Conservation (phyloP, 2,797 vertebrate genomes). For the Schizopygopsis malacanthus region DNA sequence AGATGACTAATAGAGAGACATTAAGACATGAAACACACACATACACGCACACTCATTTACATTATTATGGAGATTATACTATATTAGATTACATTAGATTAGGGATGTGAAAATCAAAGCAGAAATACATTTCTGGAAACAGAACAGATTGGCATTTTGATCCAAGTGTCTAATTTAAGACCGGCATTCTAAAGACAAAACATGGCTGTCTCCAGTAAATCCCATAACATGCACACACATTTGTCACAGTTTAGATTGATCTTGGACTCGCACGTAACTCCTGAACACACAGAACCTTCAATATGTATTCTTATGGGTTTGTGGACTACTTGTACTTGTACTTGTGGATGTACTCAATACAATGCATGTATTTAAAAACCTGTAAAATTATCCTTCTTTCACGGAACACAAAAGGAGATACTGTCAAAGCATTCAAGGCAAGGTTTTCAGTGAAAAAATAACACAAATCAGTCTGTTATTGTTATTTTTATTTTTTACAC, state of each 20-base stretch:
- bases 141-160: constrained; percentile 36
- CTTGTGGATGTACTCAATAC: background rate
- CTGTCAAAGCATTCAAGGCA: background rate
- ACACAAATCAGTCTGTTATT: too few species aligned
- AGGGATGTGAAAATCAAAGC: constrained; percentile 27
- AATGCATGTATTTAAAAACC: background rate
- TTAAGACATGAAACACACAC: constrained; percentile 2
- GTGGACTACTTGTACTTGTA: background rate
- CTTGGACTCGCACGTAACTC: background rate
- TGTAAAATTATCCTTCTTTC: background rate
- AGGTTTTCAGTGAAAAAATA: background rate
- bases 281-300: background rate
- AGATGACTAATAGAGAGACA: constrained; percentile 43
- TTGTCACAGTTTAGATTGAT: constrained; percentile 31
- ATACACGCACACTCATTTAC: background rate
- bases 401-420: background rate
- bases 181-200: constrained; percentile 38
- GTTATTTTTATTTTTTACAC: background rate
- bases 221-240: constrained; percentile 29
- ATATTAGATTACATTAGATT: constrained; percentile 43
- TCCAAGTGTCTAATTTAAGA: constrained; percentile 45
- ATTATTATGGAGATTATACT: constrained; percentile 39
- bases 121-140: constrained; percentile 28
- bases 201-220: constrained; percentile 32
- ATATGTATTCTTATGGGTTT: background rate